Evolutionary conservation across 2,888 invertebrate species (phyloP), one percentile per base, ranked within the genome.

Genomic region (Thereva nobilitata): DNA sequence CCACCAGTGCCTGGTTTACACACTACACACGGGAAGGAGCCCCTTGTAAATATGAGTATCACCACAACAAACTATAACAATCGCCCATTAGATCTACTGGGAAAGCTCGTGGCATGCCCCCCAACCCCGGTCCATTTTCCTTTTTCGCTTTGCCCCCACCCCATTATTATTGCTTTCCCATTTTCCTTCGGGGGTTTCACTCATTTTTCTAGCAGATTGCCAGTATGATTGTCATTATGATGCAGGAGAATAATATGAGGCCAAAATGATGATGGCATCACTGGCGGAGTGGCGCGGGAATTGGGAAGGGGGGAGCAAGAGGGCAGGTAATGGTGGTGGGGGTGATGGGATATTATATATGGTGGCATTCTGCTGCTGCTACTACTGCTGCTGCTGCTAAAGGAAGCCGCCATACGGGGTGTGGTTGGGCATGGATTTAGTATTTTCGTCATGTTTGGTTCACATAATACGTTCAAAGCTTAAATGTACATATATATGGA

Each of bases 161-260:
- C 49, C 61, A 61, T 61, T 61, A 61, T 61, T 61, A 61, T 61
- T 61, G 61, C 50, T 61, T 61, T 61, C 50, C 50, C 61, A 50
- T 61, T 61, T 61, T 61, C 50, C 50, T 59, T 12, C 61, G 49
- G 61, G 61, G 40, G 41, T 50, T 61, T 41, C 40, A 61, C 50
- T 64, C 64, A 64, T 64, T 64, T 53, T 64, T 53, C 53, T 44
- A 54, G 37, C 64, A 64, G 35, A 53, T 64, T 64, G 64, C 64
- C 64, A 53, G 64, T 64, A 64, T 64, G 53, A 64, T 64, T 64
- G 53, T 54, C 64, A 64, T 64, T 64, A 64, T 64, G 53, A 50
- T 61, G 61, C 61, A 61, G 50, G 61, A 37, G 59, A 59, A 47
- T 59, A 59, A 59, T 49, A 59, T 59, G 59, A 59, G 59, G 47